A percentile compares a stretch with the other conserved stretches of the same genome.
These are phyloP conservation scores for Globodera rostochiensis DNA, from an alignment of 1,140 invertebrate species.

Conservation along the genomic window DNA sequence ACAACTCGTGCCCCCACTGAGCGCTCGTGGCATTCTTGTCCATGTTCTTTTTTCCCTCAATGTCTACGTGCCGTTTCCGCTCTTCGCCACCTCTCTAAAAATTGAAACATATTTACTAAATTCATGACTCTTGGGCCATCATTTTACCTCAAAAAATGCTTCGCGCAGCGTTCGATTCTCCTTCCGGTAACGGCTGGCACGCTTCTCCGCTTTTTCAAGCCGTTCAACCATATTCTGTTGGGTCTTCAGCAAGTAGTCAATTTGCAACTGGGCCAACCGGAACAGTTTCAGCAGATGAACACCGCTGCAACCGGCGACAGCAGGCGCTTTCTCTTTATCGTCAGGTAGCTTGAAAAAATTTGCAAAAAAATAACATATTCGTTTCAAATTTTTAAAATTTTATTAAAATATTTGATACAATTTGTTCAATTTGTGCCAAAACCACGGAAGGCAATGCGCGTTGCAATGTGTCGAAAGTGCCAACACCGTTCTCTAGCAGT, in stretches of 20 bases:
- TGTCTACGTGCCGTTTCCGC: neutral
- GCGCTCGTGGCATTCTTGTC: neutral
- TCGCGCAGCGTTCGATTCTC: constrained; percentile 15
- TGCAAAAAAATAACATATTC: too few relatives aligned
- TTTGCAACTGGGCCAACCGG: constrained; percentile 33
- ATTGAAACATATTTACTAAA: too few relatives aligned
- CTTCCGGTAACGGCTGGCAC: neutral
- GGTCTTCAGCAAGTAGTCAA: constrained; percentile 32
- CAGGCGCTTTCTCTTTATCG: neutral
- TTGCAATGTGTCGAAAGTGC: constrained; percentile 35
- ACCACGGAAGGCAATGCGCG: constrained; percentile 36
- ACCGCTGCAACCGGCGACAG: constrained; percentile 1
- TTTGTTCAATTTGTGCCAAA: constrained; percentile 30
- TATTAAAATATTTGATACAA: constrained; percentile 16
- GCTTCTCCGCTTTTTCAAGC: constrained; percentile 14
- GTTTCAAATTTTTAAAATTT: too few relatives aligned
- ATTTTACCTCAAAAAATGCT: constrained; percentile 3
- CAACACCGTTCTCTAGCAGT: constrained; percentile 29
- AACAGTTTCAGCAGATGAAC: constrained; percentile 33
- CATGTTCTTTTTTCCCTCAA: neutral
- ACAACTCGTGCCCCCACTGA: constrained; percentile 30
- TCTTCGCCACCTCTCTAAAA: neutral
- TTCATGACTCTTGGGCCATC: neutral
- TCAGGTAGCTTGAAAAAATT: neutral
- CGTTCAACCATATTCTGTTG: constrained; percentile 33